Conservation (phyloP, 2,888 invertebrate species). For the Leptopilina myrica region DNA sequence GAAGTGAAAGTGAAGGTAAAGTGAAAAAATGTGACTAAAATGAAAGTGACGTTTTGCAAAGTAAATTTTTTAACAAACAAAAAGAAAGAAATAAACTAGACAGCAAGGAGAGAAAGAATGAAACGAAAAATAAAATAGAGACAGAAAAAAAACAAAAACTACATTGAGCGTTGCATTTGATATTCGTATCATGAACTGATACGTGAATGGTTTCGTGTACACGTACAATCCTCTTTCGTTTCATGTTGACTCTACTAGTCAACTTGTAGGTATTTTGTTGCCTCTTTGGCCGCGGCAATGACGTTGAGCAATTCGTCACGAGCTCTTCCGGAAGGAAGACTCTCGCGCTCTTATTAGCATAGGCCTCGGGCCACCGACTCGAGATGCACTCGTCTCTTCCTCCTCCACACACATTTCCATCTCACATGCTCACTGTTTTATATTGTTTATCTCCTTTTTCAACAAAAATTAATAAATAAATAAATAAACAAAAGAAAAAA, state of each 20-base stretch:
- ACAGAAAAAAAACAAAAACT: background rate
- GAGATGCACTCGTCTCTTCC: constrained; percentile 8
- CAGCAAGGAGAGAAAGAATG: background rate
- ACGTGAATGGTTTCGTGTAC: constrained; percentile 23
- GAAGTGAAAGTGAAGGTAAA: no score
- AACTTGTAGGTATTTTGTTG: constrained; percentile 27
- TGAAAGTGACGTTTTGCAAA: no score
- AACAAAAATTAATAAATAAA: no score
- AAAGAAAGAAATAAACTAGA: no score
- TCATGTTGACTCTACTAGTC: constrained; percentile 3
- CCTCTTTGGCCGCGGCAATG: constrained; percentile 30
- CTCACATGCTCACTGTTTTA: background rate
- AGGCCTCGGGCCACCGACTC: constrained; percentile 30
- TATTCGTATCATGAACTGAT: constrained; percentile 26
- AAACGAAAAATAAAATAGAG: no score
- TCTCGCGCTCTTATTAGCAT: constrained; percentile 37
- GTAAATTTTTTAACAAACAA: no score
- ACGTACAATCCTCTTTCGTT: constrained; percentile 5
- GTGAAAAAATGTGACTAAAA: no score
- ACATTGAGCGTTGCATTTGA: constrained; percentile 7
- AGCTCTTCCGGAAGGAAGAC: constrained; percentile 35
- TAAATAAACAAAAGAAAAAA: no score
- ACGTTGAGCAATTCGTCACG: constrained; percentile 32
- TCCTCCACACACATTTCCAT: background rate
- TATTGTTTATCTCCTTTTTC: background rate